A percentile compares a stretch with the other conserved stretches of the same genome.
phyloP scores from a whole-genome alignment of 2,888 invertebrate species.

The Busseola fusca region DNA sequence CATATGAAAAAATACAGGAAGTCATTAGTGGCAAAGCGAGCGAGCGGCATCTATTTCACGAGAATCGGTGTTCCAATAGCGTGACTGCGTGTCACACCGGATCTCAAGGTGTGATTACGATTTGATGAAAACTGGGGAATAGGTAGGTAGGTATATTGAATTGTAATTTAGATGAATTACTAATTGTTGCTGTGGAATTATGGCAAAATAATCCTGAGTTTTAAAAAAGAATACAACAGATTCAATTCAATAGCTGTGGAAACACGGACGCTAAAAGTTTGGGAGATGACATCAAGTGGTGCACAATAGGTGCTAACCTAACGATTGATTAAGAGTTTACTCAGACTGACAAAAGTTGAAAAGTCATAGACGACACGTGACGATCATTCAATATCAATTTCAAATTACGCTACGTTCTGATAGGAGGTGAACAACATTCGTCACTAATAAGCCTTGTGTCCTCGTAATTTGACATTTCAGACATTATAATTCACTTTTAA shows the following conservation, averaged over 20 bases:
- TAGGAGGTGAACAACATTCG: constrained; percentile 63
- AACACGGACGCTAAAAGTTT: not conserved
- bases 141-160: not conserved
- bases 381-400: not conserved
- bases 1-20: constrained; percentile 87
- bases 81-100: constrained; percentile 74
- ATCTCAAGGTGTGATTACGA: constrained; percentile 48
- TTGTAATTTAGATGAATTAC: not conserved
- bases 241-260: not conserved
- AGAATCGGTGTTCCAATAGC: constrained; percentile 70
- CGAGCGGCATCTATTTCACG: constrained; percentile 84
- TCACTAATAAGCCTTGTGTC: constrained; percentile 81
- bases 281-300: not conserved
- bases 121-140: not conserved
- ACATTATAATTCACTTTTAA: constrained; percentile 87
- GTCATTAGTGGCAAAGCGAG: constrained; percentile 86
- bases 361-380: not conserved
- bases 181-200: not conserved
- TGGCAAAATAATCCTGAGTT: not conserved
- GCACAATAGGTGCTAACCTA: too few species aligned
- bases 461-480: constrained; percentile 87
- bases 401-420: constrained; percentile 69
- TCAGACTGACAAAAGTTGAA: not conserved
- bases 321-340: not conserved
- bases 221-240: not conserved